phyloP scores from a whole-genome alignment of 2,888 invertebrate species.

The Urechis unicinctus region DNA sequence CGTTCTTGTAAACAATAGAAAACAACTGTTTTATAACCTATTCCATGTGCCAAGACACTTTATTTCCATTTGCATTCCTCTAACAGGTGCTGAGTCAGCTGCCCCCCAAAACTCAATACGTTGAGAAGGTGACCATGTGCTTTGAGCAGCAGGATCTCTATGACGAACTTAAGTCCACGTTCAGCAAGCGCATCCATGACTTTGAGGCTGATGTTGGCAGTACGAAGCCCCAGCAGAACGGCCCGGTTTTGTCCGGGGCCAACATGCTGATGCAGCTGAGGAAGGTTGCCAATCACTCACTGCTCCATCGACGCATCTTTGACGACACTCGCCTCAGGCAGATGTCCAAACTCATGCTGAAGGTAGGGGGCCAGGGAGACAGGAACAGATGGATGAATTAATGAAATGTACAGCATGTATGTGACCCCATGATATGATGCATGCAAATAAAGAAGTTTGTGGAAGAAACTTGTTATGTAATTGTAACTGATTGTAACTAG shows the following conservation, averaged over 20 bases:
- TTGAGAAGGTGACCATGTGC: conserved; percentile 65
- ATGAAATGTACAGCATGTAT: too few relatives aligned
- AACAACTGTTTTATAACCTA: too few relatives aligned
- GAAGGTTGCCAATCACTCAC: conserved; percentile 88
- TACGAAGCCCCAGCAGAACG: neutral
- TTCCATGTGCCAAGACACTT: too few relatives aligned
- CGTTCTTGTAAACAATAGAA: too few relatives aligned
- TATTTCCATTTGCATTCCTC: neutral
- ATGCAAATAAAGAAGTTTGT: too few relatives aligned
- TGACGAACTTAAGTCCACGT: conserved; percentile 60
- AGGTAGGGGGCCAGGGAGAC: conserved; percentile 23
- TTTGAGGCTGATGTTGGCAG: neutral
- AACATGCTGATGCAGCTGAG: conserved; percentile 71
- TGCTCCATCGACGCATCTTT: conserved; percentile 68
- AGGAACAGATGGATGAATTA: too few relatives aligned
- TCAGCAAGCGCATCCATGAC: neutral
- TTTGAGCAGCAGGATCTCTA: conserved; percentile 71
- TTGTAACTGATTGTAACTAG: too few relatives aligned
- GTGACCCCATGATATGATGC: too few relatives aligned
- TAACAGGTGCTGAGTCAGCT: conserved; percentile 59
- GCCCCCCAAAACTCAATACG: conserved; percentile 72
- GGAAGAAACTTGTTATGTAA: neutral
- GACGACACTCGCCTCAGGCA: conserved; percentile 58
- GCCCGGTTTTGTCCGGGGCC: conserved; percentile 19
- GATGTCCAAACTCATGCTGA: conserved; percentile 59